Conservation (phyloP, 2,797 vertebrate species). For the Anabacerthia variegaticeps region DNA sequence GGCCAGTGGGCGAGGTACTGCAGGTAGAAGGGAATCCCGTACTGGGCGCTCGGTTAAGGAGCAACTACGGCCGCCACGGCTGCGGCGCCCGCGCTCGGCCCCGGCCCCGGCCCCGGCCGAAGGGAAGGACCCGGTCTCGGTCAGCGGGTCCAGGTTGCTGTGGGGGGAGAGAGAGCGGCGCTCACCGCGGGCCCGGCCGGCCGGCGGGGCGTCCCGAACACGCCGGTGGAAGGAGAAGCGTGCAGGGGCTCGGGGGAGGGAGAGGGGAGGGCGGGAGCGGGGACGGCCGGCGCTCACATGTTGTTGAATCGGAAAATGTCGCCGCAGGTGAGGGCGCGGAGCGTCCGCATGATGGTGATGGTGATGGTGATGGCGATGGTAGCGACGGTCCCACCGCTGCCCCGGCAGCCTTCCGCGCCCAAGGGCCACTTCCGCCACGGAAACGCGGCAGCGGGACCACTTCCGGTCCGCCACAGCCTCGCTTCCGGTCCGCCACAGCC, state of each 20-base stretch:
- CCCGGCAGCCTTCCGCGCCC: neutral
- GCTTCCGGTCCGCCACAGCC: too few relatives aligned
- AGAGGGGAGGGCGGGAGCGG: neutral
- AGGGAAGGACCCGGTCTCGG: neutral
- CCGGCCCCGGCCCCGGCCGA: neutral
- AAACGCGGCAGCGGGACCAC: neutral
- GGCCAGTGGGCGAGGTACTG: constrained; percentile 98
- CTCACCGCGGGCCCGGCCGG: neutral
- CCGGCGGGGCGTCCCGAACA: neutral
- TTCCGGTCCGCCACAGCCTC: too few relatives aligned
- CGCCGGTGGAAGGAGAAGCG: too few relatives aligned
- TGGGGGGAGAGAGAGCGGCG: neutral
- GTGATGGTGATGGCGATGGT: fast-evolving
- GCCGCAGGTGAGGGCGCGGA: neutral
- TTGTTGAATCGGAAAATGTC: constrained; percentile 18
- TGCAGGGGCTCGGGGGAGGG: neutral
- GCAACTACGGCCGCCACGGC: neutral
- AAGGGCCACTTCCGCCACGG: neutral
- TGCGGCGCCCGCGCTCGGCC: neutral
- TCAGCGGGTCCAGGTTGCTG: constrained; percentile 11
- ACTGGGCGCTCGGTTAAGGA: constrained; percentile 73
- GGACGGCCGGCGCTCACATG: neutral
- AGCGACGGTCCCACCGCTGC: fast-evolving
- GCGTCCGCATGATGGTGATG: neutral
- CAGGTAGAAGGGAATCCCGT: constrained; percentile 96